Evolutionary conservation across 2,113 vertebrate genomes (phyloP).

Genomic region (Grantiella picta): DNA sequence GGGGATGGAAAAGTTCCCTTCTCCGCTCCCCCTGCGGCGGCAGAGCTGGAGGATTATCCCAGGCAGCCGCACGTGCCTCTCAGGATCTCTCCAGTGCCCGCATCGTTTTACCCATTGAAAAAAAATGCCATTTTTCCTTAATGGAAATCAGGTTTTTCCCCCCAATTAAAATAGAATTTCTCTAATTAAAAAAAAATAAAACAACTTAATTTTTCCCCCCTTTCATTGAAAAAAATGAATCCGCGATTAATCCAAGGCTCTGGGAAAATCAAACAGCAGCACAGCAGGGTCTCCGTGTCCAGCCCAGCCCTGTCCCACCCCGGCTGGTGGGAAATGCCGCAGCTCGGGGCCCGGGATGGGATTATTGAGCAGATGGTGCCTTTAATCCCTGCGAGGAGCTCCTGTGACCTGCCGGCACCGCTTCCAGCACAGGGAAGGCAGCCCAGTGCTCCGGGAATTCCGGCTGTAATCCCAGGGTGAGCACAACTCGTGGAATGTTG

Average conservation of each 20-base stretch:
- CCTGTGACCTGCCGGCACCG: background rate
- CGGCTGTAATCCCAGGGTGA: rapidly evolving
- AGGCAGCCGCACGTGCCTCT: rapidly evolving
- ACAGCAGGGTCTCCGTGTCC: rapidly evolving
- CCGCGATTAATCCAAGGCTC: rapidly evolving
- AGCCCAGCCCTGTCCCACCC: rapidly evolving
- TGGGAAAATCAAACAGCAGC: rapidly evolving
- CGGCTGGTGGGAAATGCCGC: rapidly evolving
- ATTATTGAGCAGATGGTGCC: background rate
- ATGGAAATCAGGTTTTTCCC: background rate
- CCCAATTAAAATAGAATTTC: background rate
- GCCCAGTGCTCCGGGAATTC: background rate
- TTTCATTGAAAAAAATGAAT: background rate
- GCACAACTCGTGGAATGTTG: rapidly evolving
- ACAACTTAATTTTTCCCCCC: too few relatives aligned
- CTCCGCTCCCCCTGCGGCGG: rapidly evolving
- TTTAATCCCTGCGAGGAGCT: background rate
- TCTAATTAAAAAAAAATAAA: background rate
- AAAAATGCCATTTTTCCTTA: background rate
- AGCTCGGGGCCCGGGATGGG: rapidly evolving
- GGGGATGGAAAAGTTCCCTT: background rate
- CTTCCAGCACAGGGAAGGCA: background rate
- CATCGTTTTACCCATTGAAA: rapidly evolving
- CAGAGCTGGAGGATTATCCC: rapidly evolving
- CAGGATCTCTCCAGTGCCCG: rapidly evolving